These are phyloP conservation scores for Temnothorax nylanderi DNA, from an alignment of 1,140 invertebrate genomes.

Conservation along the genomic window DNA sequence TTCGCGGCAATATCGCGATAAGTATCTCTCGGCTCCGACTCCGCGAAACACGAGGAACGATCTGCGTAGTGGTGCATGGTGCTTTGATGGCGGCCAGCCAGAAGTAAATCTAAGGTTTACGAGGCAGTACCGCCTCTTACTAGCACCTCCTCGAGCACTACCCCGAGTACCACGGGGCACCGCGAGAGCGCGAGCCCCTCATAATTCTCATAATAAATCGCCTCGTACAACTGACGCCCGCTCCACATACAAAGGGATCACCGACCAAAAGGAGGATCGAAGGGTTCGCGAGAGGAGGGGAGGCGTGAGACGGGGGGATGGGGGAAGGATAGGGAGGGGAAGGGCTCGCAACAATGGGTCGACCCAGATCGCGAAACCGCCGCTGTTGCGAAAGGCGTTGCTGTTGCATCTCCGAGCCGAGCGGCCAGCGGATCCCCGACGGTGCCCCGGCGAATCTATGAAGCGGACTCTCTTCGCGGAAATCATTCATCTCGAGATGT, in stretches of 20 bases:
- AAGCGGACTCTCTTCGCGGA: neutral
- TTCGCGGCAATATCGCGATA: conserved; percentile 82
- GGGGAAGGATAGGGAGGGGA: neutral
- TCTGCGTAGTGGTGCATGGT: conserved; percentile 77
- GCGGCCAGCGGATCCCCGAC: neutral
- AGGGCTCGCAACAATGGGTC: conserved; percentile 58
- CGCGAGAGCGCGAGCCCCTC: conserved; percentile 77
- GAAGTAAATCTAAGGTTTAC: conserved; percentile 86
- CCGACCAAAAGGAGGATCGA: conserved; percentile 57
- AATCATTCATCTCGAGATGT: neutral
- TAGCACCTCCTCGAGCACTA: conserved; percentile 85
- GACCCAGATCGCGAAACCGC: conserved; percentile 64
- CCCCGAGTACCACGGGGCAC: conserved; percentile 79
- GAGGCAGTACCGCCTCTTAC: conserved; percentile 86
- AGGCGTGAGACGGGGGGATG: neutral
- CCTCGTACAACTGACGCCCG: conserved; percentile 79
- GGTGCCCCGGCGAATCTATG: neutral
- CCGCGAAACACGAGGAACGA: conserved; percentile 69
- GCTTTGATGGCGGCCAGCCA: conserved; percentile 85
- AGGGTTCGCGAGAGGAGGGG: neutral
- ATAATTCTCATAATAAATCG: conserved; percentile 85
- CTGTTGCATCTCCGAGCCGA: conserved; percentile 27
- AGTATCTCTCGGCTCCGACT: conserved; percentile 81
- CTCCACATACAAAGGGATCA: conserved; percentile 73
- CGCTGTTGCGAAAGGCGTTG: conserved; percentile 60